Base-by-base conservation (phyloP, 2,113 vertebrate genomes). In the Euleptes europaea region DNA sequence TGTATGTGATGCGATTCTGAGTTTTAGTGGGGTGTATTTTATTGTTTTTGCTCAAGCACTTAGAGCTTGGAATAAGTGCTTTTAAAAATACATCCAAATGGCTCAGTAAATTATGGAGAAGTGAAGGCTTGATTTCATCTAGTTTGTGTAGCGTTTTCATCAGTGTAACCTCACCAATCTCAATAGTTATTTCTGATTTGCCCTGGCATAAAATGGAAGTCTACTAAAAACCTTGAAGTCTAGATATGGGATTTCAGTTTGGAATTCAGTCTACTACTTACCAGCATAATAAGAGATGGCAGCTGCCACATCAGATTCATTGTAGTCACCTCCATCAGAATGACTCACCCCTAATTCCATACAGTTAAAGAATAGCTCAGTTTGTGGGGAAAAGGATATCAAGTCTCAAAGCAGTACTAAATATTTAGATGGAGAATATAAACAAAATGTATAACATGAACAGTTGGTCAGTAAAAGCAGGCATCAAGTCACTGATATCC, bases 21-120 rank as follows among this genome's bases (percentile, higher is more conserved):
- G 47, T 82, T 88, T 87, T n/a, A 66, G 4, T 6, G 28, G 3
- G 85, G 1, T 71, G 3, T 77, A 65, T 86, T 87, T 88, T 84
- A 65, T 13, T 84, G 35, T 89, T 70, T 44, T 78, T 89, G 11
- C 73, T 51, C 14, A 79, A 85, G 35, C 2, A 38, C 4, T 77
- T 86, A 69, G 23, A 84, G 66, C 8, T 70, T 84, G 73, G 40
- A 71, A 35, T 85, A 84, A 78, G 3, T 47, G 26, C 4, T 80
- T 87, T 73, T 75, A 70, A 86, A 66, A 84, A 86, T 49, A 44
- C 14, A 82, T 73, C 4, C 75, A 38, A 87, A 84, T 3, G 78
- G 72, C 8, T 82, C 38, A 67, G 4, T 72, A 86, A 78, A 75
- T 80, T 86, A 49, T 49, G 33, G 42, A 83, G 76, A 78, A 40